Percentiles rank a stretch among this genome's conserved stretches.
Evolutionary conservation across 2,797 vertebrate genomes (phyloP).

Genomic region (Sebastiscus tertius): DNA sequence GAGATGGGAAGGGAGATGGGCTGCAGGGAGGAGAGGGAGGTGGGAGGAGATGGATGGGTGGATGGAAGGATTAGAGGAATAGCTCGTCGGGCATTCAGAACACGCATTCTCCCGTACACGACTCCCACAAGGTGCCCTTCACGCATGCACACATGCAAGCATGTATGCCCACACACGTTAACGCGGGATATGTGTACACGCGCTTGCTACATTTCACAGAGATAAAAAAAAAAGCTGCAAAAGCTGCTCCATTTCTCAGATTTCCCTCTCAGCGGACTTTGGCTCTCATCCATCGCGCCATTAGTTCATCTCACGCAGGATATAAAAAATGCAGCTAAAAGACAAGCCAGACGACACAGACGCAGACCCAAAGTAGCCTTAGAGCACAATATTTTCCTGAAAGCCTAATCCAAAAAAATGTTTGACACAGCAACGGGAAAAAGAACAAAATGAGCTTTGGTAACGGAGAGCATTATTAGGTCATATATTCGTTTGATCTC

Average conservation of each 20-base stretch:
- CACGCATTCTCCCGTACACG: conserved; percentile 60
- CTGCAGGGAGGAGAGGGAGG: conserved; percentile 58
- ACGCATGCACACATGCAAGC: conserved; percentile 44
- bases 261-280: conserved; percentile 16
- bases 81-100: conserved; percentile 73
- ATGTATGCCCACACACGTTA: conserved; percentile 17
- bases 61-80: conserved; percentile 73
- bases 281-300: conserved; percentile 35
- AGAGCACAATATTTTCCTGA: background rate
- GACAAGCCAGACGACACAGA: background rate
- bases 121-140: conserved; percentile 79
- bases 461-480: background rate
- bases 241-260: conserved; percentile 26
- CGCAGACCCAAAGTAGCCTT: background rate
- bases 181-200: background rate
- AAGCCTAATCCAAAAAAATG: conserved; percentile 2
- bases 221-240: background rate
- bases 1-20: conserved; percentile 57
- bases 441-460: background rate
- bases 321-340: conserved; percentile 35
- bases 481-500: conserved; percentile 23
- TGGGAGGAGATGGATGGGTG: conserved; percentile 65
- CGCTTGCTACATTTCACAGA: background rate
- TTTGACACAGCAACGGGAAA: background rate
- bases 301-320: conserved; percentile 23